A percentile compares a stretch with the other conserved stretches of the same genome.
Evolutionary conservation across 2,888 invertebrate genomes (phyloP).

Genomic region (Drosophila fungiperda): DNA sequence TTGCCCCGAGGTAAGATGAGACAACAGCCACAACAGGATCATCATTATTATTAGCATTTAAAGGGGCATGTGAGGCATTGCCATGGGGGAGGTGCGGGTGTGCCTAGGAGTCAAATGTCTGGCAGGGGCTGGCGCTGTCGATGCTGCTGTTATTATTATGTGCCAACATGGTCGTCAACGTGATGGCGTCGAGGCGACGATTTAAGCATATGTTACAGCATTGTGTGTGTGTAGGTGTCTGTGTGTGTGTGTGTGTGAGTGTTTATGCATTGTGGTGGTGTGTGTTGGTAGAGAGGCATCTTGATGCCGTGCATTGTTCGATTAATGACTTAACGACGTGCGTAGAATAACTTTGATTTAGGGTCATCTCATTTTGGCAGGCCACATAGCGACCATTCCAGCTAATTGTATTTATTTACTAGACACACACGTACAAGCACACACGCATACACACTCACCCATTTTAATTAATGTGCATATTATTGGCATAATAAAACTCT

Average conservation of each 20-base stretch:
- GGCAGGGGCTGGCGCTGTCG: conserved; percentile 13
- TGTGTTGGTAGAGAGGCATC: conserved; percentile 37
- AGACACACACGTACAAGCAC: conserved; percentile 33
- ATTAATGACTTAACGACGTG: conserved; percentile 80
- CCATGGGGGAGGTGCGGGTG: not conserved
- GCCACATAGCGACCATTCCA: conserved; percentile 46
- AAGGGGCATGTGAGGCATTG: not conserved
- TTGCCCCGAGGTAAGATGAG: conserved; percentile 24
- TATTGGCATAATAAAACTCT: conserved; percentile 12
- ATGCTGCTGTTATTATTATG: conserved; percentile 68
- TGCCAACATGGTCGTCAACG: conserved; percentile 77
- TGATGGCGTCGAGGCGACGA: conserved; percentile 64
- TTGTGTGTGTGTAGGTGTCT: conserved; percentile 5
- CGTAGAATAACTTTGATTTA: conserved; percentile 80
- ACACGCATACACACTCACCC: conserved; percentile 16
- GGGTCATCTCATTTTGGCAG: conserved; percentile 71
- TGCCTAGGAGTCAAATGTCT: not conserved
- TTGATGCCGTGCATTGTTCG: conserved; percentile 75
- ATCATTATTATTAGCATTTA: conserved; percentile 48
- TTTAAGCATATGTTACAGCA: conserved; percentile 75
- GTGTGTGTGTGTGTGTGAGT: conserved; percentile 13
- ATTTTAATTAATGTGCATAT: conserved; percentile 65
- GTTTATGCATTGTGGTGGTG: conserved; percentile 13
- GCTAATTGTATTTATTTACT: conserved; percentile 78
- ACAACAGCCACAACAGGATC: conserved; percentile 28